Evolutionary conservation across 2,888 invertebrate species (phyloP).

Genomic region (Ophioninae sp.): DNA sequence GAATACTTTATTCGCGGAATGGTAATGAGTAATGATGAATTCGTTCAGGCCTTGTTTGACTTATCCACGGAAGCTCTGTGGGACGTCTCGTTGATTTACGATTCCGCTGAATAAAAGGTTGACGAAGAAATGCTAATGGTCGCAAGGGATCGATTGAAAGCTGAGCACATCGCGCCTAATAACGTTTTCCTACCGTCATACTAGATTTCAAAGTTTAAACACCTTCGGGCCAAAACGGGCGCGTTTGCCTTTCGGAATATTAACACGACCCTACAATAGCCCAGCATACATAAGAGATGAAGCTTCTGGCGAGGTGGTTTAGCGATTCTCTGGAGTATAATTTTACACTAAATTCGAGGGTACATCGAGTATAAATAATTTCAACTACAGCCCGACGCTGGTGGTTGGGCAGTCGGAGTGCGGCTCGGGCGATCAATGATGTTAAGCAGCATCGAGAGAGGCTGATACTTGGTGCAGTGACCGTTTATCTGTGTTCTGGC

Average conservation of each 20-base stretch:
- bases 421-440: too few relatives aligned
- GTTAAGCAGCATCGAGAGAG: too few relatives aligned
- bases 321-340: background rate
- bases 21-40: background rate
- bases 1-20: background rate
- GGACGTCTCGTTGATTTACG: background rate
- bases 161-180: background rate
- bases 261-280: background rate
- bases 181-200: background rate
- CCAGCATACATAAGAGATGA: background rate
- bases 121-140: background rate
- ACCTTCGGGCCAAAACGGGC: background rate
- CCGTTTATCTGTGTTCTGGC: too few relatives aligned
- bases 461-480: too few relatives aligned
- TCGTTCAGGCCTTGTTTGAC: background rate
- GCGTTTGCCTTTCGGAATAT: background rate
- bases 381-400: too few relatives aligned
- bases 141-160: background rate
- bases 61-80: background rate
- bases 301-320: background rate
- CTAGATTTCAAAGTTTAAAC: background rate
- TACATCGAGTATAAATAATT: background rate
- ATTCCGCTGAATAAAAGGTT: background rate
- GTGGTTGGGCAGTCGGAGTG: too few relatives aligned
- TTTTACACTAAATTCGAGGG: background rate